Base-by-base conservation (phyloP, 2,888 invertebrate genomes). In the Orchesellides sinensis region DNA sequence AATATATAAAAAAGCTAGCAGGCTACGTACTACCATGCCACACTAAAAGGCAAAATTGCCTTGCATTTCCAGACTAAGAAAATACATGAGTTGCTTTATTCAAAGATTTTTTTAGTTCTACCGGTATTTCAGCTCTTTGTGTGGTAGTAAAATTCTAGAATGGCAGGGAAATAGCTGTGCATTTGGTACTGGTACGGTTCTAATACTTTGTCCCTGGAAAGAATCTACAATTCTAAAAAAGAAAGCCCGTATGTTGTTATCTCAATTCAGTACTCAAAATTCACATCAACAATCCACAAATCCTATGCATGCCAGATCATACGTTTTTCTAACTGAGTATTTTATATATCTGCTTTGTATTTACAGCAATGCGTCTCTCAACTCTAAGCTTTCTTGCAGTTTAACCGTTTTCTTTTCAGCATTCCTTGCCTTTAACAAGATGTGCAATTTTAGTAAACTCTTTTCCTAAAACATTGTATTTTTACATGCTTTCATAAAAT, bases 61-160 rank as follows among this genome's bases (percentile, higher is more conserved):
- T 8, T 49, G 49, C 19, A 49, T 19, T 52, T 19, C n/a, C 52
- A 21, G 8, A 35, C 35, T 52, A 49, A 49, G 21, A 49, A 49
- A 49, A 49, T 49, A 19, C 52, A 21, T 52, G 52, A 52, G 52
- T 21, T 6, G 12, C 35, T 52, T 52, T 52, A 45, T 56, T 75
- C 65, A 65, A 66, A 49, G 54, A 75, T 75, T 65, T 66, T 65
- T 70, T 49, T 56, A 17, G 21, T 68, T 68, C 40, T 52, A 77
- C 77, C 66, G 77, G 77, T 65, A 77, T 59, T 68, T 68, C 23
- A 45, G 56, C 77, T 61, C 68, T 77, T 77, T 77, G 77, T 77
- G 77, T 68, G 77, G 77, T 77, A 77, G 77, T 77, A 77, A 77
- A 68, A 59, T 27, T 77, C 35, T 32, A 65, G 61, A 74, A 63